A percentile compares a stretch with the other conserved stretches of the same genome.
Conservation (phyloP, 2,797 vertebrate species). For the Huso huso region DNA sequence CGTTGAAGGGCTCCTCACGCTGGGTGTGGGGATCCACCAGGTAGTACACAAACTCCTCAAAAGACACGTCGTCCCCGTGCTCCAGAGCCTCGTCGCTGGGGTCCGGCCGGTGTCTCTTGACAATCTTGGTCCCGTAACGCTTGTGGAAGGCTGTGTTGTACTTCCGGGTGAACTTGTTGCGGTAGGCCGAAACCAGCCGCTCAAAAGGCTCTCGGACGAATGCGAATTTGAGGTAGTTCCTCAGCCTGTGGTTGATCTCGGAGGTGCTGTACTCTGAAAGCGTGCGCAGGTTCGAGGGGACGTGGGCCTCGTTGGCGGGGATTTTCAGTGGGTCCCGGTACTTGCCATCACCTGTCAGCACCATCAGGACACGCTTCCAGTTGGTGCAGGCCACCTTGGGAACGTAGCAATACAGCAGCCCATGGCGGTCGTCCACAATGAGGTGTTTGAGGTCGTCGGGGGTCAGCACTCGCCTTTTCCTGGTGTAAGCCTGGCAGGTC, state of each 20-base stretch:
- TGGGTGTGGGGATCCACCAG: conserved; percentile 82
- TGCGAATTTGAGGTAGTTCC: conserved; percentile 86
- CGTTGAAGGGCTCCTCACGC: conserved; percentile 78
- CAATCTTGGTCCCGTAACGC: conserved; percentile 83
- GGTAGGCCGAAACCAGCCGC: conserved; percentile 85
- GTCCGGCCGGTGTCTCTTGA: conserved; percentile 67
- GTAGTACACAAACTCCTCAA: conserved; percentile 85
- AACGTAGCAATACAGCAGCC: conserved; percentile 94
- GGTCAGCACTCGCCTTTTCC: conserved; percentile 68
- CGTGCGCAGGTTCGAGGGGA: conserved; percentile 71
- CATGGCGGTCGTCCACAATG: conserved; percentile 83
- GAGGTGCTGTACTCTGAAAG: conserved; percentile 74
- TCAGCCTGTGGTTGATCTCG: conserved; percentile 83
- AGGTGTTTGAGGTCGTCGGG: conserved; percentile 83
- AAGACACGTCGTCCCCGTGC: conserved; percentile 74
- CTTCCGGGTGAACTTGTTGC: conserved; percentile 84
- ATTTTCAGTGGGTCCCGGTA: conserved; percentile 73
- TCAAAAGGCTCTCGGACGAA: conserved; percentile 91
- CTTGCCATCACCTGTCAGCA: conserved; percentile 70
- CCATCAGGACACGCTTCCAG: conserved; percentile 93
- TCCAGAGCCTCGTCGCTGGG: conserved; percentile 61
- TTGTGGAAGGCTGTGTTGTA: conserved; percentile 90
- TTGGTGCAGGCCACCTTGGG: conserved; percentile 97
- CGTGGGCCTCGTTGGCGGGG: conserved; percentile 80
- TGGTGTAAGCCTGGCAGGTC: conserved; percentile 69